These are phyloP conservation scores for Rutilus rutilus DNA, from an alignment of 2,113 vertebrate genomes.

Conservation along the genomic window DNA sequence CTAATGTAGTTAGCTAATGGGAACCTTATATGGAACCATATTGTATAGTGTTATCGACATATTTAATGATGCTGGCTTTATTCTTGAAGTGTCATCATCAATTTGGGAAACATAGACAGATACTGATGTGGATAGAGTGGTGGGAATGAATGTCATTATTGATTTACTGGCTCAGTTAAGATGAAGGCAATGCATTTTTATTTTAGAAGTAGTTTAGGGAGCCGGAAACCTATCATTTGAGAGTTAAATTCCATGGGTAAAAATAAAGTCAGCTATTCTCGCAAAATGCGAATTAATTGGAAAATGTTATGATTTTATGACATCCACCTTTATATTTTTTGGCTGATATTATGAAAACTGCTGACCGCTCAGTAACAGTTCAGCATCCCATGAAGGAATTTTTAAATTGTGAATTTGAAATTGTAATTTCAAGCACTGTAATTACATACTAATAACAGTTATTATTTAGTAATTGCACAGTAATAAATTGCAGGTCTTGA, in stretches of 20 bases:
- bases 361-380: too few species aligned
- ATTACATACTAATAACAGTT: not conserved
- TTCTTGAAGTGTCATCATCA: not conserved
- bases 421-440: not conserved
- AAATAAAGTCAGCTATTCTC: not conserved
- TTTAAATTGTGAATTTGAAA: too few species aligned
- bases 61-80: not conserved
- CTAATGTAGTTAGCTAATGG: not conserved
- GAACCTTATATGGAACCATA: not conserved
- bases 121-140: not conserved
- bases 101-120: not conserved
- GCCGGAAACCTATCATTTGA: not conserved
- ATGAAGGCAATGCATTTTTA: not conserved
- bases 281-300: not conserved
- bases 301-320: not conserved
- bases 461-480: not conserved
- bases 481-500: not conserved
- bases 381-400: too few species aligned
- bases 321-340: not conserved
- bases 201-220: not conserved
- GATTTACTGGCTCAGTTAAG: slow-evolving; percentile 2
- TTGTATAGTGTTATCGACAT: not conserved
- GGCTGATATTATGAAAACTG: not conserved
- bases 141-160: not conserved
- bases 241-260: not conserved